phyloP scores from a whole-genome alignment of 2,113 vertebrate species.

The Myotis davidii region DNA sequence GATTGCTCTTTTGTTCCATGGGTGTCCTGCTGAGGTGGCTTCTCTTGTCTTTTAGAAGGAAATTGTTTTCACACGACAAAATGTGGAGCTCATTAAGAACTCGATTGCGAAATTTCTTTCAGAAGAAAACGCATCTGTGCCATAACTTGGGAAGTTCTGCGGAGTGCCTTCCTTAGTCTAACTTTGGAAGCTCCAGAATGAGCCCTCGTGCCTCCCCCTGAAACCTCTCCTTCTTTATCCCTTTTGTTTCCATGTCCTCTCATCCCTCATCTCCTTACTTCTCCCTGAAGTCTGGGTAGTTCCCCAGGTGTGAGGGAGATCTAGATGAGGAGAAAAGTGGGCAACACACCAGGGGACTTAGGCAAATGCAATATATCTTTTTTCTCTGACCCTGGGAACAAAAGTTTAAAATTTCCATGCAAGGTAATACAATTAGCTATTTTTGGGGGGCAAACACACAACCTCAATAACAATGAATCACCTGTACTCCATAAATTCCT shows the following conservation, averaged over 20 bases:
- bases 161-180: not conserved
- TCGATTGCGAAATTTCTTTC: conserved; percentile 10
- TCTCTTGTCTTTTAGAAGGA: conserved; percentile 58
- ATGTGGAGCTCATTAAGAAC: conserved; percentile 56
- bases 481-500: not conserved
- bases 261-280: not conserved
- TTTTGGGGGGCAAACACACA: accelerated
- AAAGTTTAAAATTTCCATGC: not conserved
- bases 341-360: not conserved
- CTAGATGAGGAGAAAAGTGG: not conserved
- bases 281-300: not conserved
- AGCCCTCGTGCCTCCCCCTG: accelerated
- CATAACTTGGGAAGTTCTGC: not conserved
- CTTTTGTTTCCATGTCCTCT: accelerated
- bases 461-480: not conserved
- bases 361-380: not conserved
- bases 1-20: conserved; percentile 72
- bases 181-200: not conserved
- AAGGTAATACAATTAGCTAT: not conserved
- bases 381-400: not conserved
- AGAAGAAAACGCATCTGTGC: not conserved
- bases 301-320: not conserved
- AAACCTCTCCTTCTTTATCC: accelerated
- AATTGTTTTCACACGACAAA: conserved; percentile 60
- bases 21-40: conserved; percentile 38